phyloP scores from a whole-genome alignment of 2,113 vertebrate species.

The Dasypus novemcinctus region DNA sequence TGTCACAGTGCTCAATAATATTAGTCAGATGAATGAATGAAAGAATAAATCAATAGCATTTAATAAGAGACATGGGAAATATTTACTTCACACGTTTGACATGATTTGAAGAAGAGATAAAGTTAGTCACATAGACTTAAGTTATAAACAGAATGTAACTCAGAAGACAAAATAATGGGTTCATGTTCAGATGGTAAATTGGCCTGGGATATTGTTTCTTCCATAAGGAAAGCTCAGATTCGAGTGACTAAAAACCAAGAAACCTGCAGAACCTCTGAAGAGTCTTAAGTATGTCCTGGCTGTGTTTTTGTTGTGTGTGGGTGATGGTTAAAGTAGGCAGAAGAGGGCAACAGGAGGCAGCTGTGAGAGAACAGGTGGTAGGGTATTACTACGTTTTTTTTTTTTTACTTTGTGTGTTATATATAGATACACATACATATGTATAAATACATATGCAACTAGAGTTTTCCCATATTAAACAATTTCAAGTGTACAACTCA shows the following conservation, averaged over 20 bases:
- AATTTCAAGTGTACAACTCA: too few species aligned
- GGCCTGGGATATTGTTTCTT: background rate
- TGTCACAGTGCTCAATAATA: background rate
- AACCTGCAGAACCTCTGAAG: background rate
- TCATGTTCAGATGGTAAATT: background rate
- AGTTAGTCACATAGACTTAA: background rate
- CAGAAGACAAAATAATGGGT: background rate
- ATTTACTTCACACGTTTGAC: background rate
- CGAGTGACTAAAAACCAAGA: background rate
- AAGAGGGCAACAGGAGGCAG: background rate
- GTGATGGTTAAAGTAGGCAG: background rate
- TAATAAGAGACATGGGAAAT: background rate
- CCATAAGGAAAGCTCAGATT: background rate
- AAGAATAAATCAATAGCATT: background rate
- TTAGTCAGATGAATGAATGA: background rate
- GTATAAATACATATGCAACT: too few species aligned
- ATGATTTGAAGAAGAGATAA: background rate
- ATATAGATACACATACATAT: too few species aligned
- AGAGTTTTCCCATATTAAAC: too few species aligned
- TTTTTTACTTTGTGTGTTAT: too few species aligned
- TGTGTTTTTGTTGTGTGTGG: background rate
- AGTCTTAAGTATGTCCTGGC: background rate
- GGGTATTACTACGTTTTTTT: too few species aligned
- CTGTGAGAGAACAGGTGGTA: rapidly evolving
- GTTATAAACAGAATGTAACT: background rate